Base-by-base conservation (phyloP, 2,797 vertebrate species). In the Atherinosoma microstoma region DNA sequence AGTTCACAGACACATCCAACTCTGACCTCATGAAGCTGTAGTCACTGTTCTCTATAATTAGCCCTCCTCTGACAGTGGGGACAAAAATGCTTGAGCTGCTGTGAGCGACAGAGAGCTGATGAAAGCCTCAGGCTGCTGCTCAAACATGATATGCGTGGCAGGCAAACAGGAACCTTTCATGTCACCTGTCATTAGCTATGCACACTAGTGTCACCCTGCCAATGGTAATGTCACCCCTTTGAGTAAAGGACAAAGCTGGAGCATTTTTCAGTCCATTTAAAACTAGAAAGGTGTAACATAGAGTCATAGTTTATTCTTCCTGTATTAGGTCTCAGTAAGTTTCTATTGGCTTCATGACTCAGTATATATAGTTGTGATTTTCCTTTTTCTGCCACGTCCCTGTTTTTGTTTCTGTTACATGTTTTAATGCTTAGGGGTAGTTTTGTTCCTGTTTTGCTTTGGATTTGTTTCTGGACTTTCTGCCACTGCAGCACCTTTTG, bases 21-120 rank as follows among this genome's bases (percentile, higher is more conserved):
- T 83, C 78, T 83, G 82, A 85, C 78, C 85, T 64, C 56, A 18
- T 45, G 66, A 45, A 36, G 54, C 67, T 83, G 51, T 71, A 70
- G 75, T 69, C 76, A 42, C 82, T 54, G 78, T 53, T 78, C 82
- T 80, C 75, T 83, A 77, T 87, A 84, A 90, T 90, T 83, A 86
- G 75, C 73, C 27, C 20, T 35, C 45, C 16, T 76, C 38, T 75
- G 73, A 75, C 78, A 81, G 70, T 40, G 24, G 42, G 68, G 70
- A 70, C 40, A 68, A 75, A 75, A 73, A 85, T 7, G 70, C 78
- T 80, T 45, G 56, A 49, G 80, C 79, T 71, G 70, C 77, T 47
- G 58, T 57, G 68, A 63, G 73, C 36, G 75, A 81, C 76, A 70
- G 59, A 42, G 68, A 56, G 16, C 64, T 57, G 79, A 78, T 66